Evolutionary conservation across 2,113 vertebrate species (phyloP), one percentile per base, ranked within the genome.

Genomic region (Panurus biarmicus): DNA sequence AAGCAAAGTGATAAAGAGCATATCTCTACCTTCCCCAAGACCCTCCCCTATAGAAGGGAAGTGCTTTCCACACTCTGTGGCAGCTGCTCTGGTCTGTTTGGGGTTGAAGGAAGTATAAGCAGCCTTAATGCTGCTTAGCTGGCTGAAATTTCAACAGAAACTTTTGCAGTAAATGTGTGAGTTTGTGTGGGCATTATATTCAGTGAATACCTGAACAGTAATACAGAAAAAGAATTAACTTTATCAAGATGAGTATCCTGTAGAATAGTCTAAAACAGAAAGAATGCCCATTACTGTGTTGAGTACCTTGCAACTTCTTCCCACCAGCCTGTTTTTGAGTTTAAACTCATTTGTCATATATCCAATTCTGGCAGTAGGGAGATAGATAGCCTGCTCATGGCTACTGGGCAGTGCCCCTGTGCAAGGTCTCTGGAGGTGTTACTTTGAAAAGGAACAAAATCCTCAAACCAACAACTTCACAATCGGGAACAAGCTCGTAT

Each of bases 31-130:
- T 64, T 71, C 17, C 5, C 16, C 40, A 42, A 23, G 33, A n/a
- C n/a, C 14, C 36, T 2, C 4, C 4, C 1, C 3, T 23, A 6
- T 2, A 9, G n/a, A 87, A 61, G 7, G 2, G 14, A 10, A 56
- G 4, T 19, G 38, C 12, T 58, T 67, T 54, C 38, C 26, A 25
- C 13, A 20, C 17, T 22, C 17, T 22, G 9, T 45, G 38, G 5
- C 25, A 83, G 40, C 62, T 56, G 12, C 24, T 60, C 23, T 51
- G 50, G 29, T 21, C 12, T 61, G 5, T 48, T 53, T 67, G 35
- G 11, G 5, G 3, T 48, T 54, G 66, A 45, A 74, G 28, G 29
- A 25, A 38, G 17, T 42, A 33, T 23, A 48, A 42, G 7, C 35
- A 84, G 18, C 20, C 17, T 7, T 44, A 53, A 29, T 1, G 0